These are phyloP conservation scores for Rhogogaster chlorosoma DNA, from an alignment of 2,888 invertebrate genomes.

Conservation along the genomic window DNA sequence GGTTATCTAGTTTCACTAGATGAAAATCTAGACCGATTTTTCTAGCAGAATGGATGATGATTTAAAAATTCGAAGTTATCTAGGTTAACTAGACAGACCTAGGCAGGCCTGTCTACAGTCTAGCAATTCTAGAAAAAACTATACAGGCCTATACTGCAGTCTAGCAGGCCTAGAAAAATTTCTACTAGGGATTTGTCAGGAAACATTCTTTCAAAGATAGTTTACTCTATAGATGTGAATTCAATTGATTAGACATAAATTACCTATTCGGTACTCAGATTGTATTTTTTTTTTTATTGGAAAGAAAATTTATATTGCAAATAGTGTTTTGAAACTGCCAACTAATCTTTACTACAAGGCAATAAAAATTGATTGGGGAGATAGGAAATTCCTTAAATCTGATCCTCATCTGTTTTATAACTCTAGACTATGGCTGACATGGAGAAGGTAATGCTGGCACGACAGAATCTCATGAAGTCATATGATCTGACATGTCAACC, in stretches of 20 bases:
- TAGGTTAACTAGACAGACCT: too few relatives aligned
- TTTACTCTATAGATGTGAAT: not conserved
- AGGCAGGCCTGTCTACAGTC: too few relatives aligned
- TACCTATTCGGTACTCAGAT: not conserved
- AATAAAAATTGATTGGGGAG: not conserved
- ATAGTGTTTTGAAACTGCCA: not conserved
- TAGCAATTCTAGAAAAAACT: too few relatives aligned
- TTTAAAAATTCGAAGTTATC: too few relatives aligned
- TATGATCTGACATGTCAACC: constrained; percentile 46
- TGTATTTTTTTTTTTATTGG: not conserved
- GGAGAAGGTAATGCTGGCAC: not conserved
- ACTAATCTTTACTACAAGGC: not conserved
- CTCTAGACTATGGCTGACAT: constrained; percentile 42
- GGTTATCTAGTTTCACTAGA: too few relatives aligned
- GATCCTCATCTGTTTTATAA: not conserved
- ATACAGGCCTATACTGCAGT: too few relatives aligned
- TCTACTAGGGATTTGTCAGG: not conserved
- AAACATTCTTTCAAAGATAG: not conserved
- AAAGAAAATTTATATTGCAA: not conserved
- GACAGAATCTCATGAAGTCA: not conserved
- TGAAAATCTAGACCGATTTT: too few relatives aligned
- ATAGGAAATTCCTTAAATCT: not conserved
- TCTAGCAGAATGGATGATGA: too few relatives aligned
- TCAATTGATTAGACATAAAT: not conserved
- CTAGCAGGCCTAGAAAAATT: too few relatives aligned